Conservation (phyloP, 1,140 invertebrate genomes). For the Megalopta genalis region DNA sequence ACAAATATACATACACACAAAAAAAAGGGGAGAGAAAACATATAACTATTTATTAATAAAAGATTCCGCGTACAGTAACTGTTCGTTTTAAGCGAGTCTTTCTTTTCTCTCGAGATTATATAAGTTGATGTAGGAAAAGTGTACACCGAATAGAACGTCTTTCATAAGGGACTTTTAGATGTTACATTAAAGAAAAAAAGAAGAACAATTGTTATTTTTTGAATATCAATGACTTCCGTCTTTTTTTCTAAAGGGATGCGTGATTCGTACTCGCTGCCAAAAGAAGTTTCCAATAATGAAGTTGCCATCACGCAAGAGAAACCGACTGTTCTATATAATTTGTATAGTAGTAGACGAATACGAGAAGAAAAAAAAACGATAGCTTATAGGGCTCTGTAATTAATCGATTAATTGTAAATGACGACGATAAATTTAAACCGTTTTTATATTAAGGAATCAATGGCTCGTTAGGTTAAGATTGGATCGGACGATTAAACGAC, state of each 20-base stretch:
- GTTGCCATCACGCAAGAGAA: constrained; percentile 27
- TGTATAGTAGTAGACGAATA: constrained; percentile 27
- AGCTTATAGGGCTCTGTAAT: constrained; percentile 36
- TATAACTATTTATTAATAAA: constrained; percentile 12
- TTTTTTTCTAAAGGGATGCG: constrained; percentile 2
- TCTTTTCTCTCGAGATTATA: constrained; percentile 21
- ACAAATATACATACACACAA: too few species aligned
- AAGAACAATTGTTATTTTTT: constrained; percentile 3
- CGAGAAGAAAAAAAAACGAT: background rate
- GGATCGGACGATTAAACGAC: background rate
- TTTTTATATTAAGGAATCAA: constrained; percentile 41
- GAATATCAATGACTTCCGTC: constrained; percentile 33
- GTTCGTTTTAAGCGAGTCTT: constrained; percentile 15
- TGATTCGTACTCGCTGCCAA: constrained; percentile 39
- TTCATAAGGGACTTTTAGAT: constrained; percentile 27
- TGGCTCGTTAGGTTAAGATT: constrained; percentile 20
- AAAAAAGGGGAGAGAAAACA: background rate
- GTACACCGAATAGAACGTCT: constrained; percentile 10
- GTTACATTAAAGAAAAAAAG: constrained; percentile 12
- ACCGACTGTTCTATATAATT: constrained; percentile 41
- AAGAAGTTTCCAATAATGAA: constrained; percentile 33
- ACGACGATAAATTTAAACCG: constrained; percentile 4
- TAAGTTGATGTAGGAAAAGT: constrained; percentile 16
- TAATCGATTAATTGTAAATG: constrained; percentile 43
- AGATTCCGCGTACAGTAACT: constrained; percentile 1